Evolutionary conservation across 2,888 invertebrate species (phyloP), one percentile per base, ranked within the genome.

Genomic region (Blera fallax): DNA sequence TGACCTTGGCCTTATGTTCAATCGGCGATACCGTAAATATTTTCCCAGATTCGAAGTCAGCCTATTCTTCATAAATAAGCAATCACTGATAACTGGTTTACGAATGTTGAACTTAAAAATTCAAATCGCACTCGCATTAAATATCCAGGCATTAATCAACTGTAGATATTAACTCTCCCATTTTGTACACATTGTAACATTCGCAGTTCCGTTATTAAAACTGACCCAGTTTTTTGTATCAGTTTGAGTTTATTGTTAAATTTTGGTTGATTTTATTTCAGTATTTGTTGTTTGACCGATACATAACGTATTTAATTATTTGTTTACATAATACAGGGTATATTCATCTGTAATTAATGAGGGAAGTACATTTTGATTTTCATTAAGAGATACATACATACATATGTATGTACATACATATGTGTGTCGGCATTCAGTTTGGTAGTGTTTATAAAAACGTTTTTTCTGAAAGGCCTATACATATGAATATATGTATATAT

Each of bases 1-100:
- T 48, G 58, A 72, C 72, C 72, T 60, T 72, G 72, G 48, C 58
- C 58, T 72, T 72, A 48, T 72, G 48, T 48, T 58, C 5, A 48
- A 24, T 52, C 50, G 10, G 24, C 14, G 29, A 21, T 67, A 67
- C 65, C 52, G 50, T 67, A 67, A 67, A 48, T 58, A 58, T 37
- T 60, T 72, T 72, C 34, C 48, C 48, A 48, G n/a, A 32, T 21
- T 45, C 16, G 8, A 16, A 16, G 24, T 10, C 29, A 24, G 40
- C 11, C 54, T 32, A 56, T n/a, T 21, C 29, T 32, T 14, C 29
- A 16, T 32, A 45, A 45, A 72, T 24, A 50, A 34, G 16, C 24
- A 48, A 37, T 34, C 34, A 16, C 27, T 7, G 11, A 48, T 48
- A 72, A 70, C 69, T 5, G 18, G 54, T 70, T 70, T 40, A 48